Percentiles rank a stretch among this genome's conserved stretches.
These are phyloP conservation scores for Coleophora flavipennella DNA, from an alignment of 2,888 invertebrate species.

Conservation along the genomic window DNA sequence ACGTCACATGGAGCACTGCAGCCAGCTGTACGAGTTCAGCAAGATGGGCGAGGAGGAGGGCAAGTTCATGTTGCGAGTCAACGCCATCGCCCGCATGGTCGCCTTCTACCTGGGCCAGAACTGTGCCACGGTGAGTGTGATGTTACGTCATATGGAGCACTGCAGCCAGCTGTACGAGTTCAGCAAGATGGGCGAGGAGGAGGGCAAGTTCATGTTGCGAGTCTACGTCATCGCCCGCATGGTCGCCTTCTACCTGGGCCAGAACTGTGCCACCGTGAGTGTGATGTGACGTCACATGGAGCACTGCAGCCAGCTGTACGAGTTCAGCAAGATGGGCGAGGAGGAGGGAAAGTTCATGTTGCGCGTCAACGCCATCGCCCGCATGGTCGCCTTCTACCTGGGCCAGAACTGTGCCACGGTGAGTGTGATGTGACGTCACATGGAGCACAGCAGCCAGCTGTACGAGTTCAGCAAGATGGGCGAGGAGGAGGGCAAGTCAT, in stretches of 20 bases:
- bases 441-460: conserved; percentile 93
- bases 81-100: conserved; percentile 91
- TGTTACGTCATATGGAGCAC: no score
- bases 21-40: conserved; percentile 92
- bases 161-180: no score
- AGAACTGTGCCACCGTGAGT: conserved; percentile 62
- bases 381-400: conserved; percentile 93
- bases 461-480: conserved; percentile 97
- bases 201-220: no score
- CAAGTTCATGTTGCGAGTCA: conserved; percentile 87
- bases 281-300: conserved; percentile 76
- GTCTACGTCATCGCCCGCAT: no score
- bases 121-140: conserved; percentile 37
- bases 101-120: conserved; percentile 92
- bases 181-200: no score
- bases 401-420: conserved; percentile 76
- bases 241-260: no score
- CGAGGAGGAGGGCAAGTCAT: conserved; percentile 93
- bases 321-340: conserved; percentile 96
- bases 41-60: conserved; percentile 96
- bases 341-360: conserved; percentile 92
- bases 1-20: conserved; percentile 94
- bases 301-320: conserved; percentile 92
- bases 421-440: conserved; percentile 82
- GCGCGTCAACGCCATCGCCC: conserved; percentile 88